Evolutionary conservation across 2,113 vertebrate species (phyloP), one percentile per base, ranked within the genome.

Genomic region (Budorcas taxicolor): DNA sequence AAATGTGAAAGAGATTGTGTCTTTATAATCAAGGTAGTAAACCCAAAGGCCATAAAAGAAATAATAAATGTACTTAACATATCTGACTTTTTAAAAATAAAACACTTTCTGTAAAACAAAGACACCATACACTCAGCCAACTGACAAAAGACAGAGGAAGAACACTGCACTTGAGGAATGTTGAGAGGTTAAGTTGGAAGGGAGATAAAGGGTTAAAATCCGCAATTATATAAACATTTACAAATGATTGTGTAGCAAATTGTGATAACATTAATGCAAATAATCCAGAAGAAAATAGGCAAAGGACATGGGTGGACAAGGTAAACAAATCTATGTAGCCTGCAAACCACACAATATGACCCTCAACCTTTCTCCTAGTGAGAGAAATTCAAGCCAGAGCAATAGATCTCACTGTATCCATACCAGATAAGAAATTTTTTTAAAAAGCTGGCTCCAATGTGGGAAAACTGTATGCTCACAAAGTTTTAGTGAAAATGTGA

Each of bases 341-440:
- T 29, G 7, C 1, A 19, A 45, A 40, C n/a, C n/a, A 23, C 2
- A 11, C 1, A 7, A 3, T 2, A 11, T 9, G 17, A 19, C 45
- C 14, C 5, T 23, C 12, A 33, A 2, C 2, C 17, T 78, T 50
- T 13, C 2, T 16, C 25, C 17, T 0, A 27, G 55, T 50, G 25
- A 9, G 53, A 43, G 50, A 36, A 5, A 91, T 60, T 19, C 29
- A 85, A 11, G 33, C 36, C 19, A 6, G 23, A 45, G 23, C 12
- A 3, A 10, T 14, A 12, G 53, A 7, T 89, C 36, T 74, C 36
- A 33, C 11, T 36, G 21, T 13, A 11, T 8, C 33, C 40, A 40
- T 1, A 23, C 27, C 4, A 14, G 40, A 50, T 36, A 94, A 40
- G 64, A 43, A 82, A 43, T 33, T 36, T n/a, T 82, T n/a, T n/a